phyloP scores from a whole-genome alignment of 2,888 invertebrate genomes.

The Ecdyonurus torrentis region DNA sequence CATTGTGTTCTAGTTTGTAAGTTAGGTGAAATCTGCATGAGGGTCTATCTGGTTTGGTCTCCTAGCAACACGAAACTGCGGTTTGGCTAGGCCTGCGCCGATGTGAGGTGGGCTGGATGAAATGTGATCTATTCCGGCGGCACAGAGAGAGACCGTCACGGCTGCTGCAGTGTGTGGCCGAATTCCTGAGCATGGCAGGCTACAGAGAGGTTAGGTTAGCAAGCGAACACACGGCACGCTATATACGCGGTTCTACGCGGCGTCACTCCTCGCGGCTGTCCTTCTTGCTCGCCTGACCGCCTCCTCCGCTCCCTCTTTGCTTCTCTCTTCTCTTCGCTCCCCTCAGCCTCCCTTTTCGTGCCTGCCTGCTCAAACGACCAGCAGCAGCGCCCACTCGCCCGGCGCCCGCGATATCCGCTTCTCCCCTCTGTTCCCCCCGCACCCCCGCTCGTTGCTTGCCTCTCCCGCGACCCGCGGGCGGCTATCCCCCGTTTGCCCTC shows the following conservation, averaged over 20 bases:
- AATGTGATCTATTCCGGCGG: constrained; percentile 4
- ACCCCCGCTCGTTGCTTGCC: constrained; percentile 10
- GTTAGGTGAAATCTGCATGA: neutral
- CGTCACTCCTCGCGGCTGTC: neutral
- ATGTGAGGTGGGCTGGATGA: neutral
- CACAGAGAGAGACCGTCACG: neutral
- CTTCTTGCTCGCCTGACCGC: neutral
- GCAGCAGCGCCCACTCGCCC: neutral
- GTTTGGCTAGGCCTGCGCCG: neutral
- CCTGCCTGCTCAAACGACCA: neutral
- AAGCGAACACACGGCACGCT: neutral
- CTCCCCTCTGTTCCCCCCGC: constrained; percentile 22
- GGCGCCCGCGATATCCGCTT: neutral
- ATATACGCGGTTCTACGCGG: neutral
- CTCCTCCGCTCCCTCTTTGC: neutral
- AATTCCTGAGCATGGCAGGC: constrained; percentile 1
- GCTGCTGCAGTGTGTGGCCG: neutral
- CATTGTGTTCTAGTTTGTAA: too few species aligned
- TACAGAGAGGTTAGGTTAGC: neutral
- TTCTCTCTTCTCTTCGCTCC: neutral
- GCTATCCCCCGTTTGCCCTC: constrained; percentile 8
- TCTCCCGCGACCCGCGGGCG: neutral
- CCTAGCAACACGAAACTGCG: neutral
- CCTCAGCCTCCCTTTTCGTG: neutral
- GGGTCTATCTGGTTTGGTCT: neutral